Evolutionary conservation across 2,113 vertebrate genomes (phyloP).

Genomic region (Macroglossus sobrinus): DNA sequence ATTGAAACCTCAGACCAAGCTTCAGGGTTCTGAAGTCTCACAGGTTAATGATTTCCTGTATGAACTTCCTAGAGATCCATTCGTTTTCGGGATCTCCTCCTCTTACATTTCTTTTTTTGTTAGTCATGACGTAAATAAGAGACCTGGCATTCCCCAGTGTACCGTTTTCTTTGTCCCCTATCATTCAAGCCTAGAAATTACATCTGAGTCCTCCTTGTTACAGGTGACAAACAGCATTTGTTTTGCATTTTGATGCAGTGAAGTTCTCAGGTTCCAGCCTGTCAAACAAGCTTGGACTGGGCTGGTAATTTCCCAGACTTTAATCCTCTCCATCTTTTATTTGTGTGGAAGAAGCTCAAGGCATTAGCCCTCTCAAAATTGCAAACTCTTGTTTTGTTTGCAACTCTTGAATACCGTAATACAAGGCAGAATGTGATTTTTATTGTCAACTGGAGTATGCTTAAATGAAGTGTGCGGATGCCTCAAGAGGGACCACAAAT

Average conservation of each 20-base stretch:
- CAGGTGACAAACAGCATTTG: conserved; percentile 65
- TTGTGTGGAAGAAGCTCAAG: conserved; percentile 51
- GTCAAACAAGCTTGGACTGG: neutral
- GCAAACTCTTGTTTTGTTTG: conserved; percentile 57
- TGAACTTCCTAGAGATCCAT: conserved; percentile 35
- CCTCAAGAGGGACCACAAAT: conserved; percentile 55
- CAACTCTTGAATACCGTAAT: conserved; percentile 36
- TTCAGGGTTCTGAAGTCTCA: conserved; percentile 14
- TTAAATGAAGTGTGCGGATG: conserved; percentile 36
- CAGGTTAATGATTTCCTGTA: neutral
- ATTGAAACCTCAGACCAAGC: neutral
- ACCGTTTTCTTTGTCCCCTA: conserved; percentile 71
- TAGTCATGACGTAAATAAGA: conserved; percentile 56
- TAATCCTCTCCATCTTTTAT: conserved; percentile 45
- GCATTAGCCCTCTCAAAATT: conserved; percentile 44
- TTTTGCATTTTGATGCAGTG: conserved; percentile 68
- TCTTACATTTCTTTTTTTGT: neutral
- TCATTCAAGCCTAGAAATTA: conserved; percentile 55
- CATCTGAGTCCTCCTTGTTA: conserved; percentile 62
- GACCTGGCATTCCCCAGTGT: conserved; percentile 51
- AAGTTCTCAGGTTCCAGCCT: conserved; percentile 56
- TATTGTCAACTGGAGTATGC: conserved; percentile 55
- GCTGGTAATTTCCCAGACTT: conserved; percentile 40
- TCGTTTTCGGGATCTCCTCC: conserved; percentile 47
- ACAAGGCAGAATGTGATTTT: conserved; percentile 57